These are phyloP conservation scores for Chrysolina haemoptera DNA, from an alignment of 2,888 invertebrate species.

Conservation along the genomic window DNA sequence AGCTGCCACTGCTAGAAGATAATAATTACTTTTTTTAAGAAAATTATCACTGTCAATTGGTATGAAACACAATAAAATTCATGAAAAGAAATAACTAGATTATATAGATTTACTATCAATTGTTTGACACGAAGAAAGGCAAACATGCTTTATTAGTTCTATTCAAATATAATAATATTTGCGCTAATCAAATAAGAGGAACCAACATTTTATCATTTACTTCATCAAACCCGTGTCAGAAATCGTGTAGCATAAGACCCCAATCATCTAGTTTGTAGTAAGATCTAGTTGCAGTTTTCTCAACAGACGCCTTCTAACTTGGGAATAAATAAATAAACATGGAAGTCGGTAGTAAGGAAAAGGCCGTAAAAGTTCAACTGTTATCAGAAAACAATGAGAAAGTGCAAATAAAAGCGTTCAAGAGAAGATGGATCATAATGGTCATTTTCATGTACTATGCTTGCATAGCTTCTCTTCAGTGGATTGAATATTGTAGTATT, in stretches of 20 bases:
- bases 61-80: neutral
- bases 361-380: conserved; percentile 28
- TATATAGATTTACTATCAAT: neutral
- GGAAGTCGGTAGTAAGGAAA: conserved; percentile 23
- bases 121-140: neutral
- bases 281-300: too few relatives aligned
- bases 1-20: too few relatives aligned
- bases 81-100: neutral
- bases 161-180: neutral
- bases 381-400: conserved; percentile 27
- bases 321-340: conserved; percentile 1
- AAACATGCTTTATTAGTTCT: too few relatives aligned
- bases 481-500: conserved; percentile 96
- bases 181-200: neutral
- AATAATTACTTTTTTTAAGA: too few relatives aligned
- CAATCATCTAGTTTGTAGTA: too few relatives aligned
- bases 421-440: conserved; percentile 86
- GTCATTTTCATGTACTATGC: conserved; percentile 88
- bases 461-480: conserved; percentile 93
- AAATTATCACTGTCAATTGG: too few relatives aligned
- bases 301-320: neutral
- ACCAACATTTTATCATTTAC: neutral
- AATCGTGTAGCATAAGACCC: too few relatives aligned
- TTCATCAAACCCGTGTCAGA: neutral
- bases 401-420: conserved; percentile 74